phyloP scores from a whole-genome alignment of 2,888 invertebrate genomes.

The Electrophaes corylata region DNA sequence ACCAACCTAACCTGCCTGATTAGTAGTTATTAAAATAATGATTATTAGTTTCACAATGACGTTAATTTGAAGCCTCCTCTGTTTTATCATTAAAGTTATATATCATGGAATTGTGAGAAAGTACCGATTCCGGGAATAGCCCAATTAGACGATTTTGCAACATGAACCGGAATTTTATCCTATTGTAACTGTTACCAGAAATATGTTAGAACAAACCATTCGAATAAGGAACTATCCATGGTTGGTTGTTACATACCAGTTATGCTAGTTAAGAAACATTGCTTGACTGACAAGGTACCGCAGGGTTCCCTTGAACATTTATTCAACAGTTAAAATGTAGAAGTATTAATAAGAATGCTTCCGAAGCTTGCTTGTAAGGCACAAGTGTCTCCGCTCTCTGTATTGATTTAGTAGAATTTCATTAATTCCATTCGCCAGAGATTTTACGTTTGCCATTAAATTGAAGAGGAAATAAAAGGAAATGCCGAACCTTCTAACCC shows the following conservation, averaged over 20 bases:
- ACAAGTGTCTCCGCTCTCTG: not conserved
- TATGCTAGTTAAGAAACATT: not conserved
- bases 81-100: too few relatives aligned
- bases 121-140: too few relatives aligned
- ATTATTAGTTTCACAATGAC: too few relatives aligned
- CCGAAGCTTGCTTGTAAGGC: not conserved
- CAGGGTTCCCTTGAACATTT: not conserved
- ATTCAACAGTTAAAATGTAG: not conserved
- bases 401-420: constrained; percentile 23
- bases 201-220: not conserved
- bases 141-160: too few relatives aligned
- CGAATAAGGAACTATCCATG: not conserved
- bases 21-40: too few relatives aligned
- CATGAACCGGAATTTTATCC: too few relatives aligned
- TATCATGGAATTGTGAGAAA: too few relatives aligned
- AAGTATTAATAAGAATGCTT: too few relatives aligned
- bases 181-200: too few relatives aligned
- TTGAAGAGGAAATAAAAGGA: constrained; percentile 27
- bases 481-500: constrained; percentile 32
- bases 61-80: too few relatives aligned
- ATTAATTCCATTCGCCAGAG: constrained; percentile 18
- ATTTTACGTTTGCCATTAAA: constrained; percentile 25
- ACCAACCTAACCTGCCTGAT: too few relatives aligned
- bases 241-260: too few relatives aligned
- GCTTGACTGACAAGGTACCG: not conserved